A percentile compares a stretch with the other conserved stretches of the same genome.
Conservation (phyloP, 2,113 vertebrate genomes). For the Phyllostomus hastatus region DNA sequence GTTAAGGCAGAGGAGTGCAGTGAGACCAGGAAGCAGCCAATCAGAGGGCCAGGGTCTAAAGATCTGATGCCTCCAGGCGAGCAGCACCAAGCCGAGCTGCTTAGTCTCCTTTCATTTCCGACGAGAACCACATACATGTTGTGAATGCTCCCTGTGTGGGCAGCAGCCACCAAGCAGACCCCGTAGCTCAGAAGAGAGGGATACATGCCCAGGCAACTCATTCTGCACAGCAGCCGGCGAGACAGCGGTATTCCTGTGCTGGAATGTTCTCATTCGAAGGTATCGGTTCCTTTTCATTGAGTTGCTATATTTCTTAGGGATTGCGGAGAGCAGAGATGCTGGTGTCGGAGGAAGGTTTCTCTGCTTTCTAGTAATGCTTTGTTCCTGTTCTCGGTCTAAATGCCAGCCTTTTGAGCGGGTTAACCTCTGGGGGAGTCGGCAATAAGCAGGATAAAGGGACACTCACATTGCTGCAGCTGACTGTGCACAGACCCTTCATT, state of each 20-base stretch:
- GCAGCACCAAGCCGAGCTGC: conserved; percentile 20
- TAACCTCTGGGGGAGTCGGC: background rate
- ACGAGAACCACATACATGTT: background rate
- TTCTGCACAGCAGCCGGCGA: background rate
- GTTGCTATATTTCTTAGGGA: background rate
- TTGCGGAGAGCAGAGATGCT: background rate
- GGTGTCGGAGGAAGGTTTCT: background rate
- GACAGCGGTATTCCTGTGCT: conserved; percentile 34
- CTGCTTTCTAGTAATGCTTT: conserved; percentile 59
- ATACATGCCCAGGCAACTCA: background rate
- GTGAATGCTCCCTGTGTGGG: background rate
- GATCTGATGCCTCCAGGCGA: conserved; percentile 38
- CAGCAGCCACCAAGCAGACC: conserved; percentile 23
- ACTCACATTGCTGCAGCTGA: background rate
- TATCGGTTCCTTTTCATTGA: conserved; percentile 61
- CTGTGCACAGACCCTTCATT: conserved; percentile 1
- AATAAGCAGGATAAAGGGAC: conserved; percentile 26
- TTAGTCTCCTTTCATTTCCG: conserved; percentile 4
- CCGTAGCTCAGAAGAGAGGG: conserved; percentile 6
- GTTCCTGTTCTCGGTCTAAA: background rate
- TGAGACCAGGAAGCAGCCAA: conserved; percentile 17
- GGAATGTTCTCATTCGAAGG: conserved; percentile 65
- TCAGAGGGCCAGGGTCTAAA: conserved; percentile 47
- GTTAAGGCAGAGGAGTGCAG: conserved; percentile 45
- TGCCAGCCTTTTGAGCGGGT: background rate